phyloP scores from a whole-genome alignment of 2,113 vertebrate genomes.

The Hyperopisus bebe region DNA sequence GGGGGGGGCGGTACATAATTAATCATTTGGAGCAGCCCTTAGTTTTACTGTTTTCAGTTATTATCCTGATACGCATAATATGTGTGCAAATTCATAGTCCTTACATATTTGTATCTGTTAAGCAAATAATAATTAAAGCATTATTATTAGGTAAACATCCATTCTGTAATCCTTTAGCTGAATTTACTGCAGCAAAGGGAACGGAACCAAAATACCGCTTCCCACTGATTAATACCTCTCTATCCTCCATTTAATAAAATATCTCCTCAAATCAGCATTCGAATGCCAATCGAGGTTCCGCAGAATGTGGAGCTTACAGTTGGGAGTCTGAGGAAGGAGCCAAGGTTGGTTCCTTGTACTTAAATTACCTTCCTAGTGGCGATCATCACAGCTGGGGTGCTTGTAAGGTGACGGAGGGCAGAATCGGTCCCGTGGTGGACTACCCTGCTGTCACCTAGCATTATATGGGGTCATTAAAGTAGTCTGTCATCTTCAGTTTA shows the following conservation, averaged over 20 bases:
- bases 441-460: conserved; percentile 28
- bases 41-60: background rate
- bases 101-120: background rate
- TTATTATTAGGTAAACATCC: conserved; percentile 9
- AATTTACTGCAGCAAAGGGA: background rate
- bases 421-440: conserved; percentile 40
- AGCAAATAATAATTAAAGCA: background rate
- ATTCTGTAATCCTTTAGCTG: conserved; percentile 4
- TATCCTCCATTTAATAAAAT: background rate
- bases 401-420: conserved; percentile 35
- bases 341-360: background rate
- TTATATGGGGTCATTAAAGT: conserved; percentile 43
- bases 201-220: background rate
- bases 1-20: background rate
- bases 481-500: conserved; percentile 53
- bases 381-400: background rate
- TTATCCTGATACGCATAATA: background rate
- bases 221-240: background rate
- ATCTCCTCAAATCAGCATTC: background rate
- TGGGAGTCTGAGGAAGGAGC: background rate
- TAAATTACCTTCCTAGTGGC: background rate
- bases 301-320: background rate
- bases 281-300: background rate
- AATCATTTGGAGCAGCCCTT: background rate
- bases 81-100: background rate